phyloP scores from a whole-genome alignment of 2,888 invertebrate genomes.

The Beris chalybata region DNA sequence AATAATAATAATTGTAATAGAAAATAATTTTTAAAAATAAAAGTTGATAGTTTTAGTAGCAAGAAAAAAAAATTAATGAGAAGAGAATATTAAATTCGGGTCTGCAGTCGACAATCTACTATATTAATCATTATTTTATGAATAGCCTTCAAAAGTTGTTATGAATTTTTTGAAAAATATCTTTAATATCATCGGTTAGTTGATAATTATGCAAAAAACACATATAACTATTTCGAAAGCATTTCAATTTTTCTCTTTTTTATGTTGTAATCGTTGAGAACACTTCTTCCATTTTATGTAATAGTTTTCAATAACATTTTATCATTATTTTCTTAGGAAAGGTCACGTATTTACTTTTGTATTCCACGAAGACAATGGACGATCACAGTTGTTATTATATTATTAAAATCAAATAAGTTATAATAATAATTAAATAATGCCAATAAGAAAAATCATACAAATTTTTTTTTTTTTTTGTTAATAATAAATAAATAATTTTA shows the following conservation, averaged over 20 bases:
- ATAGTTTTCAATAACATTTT: background rate
- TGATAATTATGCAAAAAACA: background rate
- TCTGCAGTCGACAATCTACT: slow-evolving; percentile 53
- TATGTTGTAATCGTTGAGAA: slow-evolving; percentile 23
- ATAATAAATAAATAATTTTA: background rate
- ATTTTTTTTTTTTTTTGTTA: background rate
- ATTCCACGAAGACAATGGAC: slow-evolving; percentile 41
- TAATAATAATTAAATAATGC: background rate
- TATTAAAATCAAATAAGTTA: slow-evolving; percentile 14
- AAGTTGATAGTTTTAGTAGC: background rate
- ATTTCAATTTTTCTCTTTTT: slow-evolving; percentile 44
- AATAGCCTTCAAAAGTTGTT: slow-evolving; percentile 3
- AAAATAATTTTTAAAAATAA: slow-evolving; percentile 2
- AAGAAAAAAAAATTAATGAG: slow-evolving; percentile 2
- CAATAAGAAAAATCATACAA: slow-evolving; percentile 2
- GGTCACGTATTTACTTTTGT: slow-evolving; percentile 33
- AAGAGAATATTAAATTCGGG: slow-evolving; percentile 46
- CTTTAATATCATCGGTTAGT: no score
- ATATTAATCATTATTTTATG: background rate
- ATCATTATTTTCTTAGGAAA: background rate
- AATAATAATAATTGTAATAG: background rate
- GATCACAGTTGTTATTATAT: slow-evolving; percentile 36
- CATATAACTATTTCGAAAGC: slow-evolving; percentile 40
- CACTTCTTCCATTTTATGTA: background rate
- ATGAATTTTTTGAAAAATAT: no score